Conservation (phyloP, 2,888 invertebrate species). For the Gasteruption jaculator region DNA sequence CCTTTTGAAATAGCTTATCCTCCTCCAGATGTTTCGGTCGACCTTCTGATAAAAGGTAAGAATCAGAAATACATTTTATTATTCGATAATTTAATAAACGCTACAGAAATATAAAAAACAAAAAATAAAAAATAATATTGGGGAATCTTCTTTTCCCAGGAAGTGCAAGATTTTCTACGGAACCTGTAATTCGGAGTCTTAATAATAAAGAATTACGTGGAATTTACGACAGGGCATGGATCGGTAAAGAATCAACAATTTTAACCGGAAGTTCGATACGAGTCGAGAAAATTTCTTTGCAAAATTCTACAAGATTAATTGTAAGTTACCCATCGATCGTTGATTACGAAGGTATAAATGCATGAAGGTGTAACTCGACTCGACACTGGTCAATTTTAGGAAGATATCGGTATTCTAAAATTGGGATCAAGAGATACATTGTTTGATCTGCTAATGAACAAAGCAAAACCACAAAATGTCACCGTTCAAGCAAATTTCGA, state of each 20-base stretch:
- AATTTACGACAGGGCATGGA: conserved; percentile 52
- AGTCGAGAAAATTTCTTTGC: conserved; percentile 41
- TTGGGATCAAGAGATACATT: conserved; percentile 18
- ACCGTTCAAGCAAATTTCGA: conserved; percentile 23
- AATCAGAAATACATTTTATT: conserved; percentile 6
- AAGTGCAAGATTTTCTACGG: conserved; percentile 47
- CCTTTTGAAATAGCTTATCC: conserved; percentile 23
- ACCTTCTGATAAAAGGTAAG: conserved; percentile 44
- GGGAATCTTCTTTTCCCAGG: too few species aligned
- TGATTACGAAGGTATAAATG: not conserved
- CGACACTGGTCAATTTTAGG: too few species aligned
- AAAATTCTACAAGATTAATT: conserved; percentile 35
- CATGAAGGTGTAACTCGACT: conserved; percentile 10
- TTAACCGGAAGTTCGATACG: conserved; percentile 35
- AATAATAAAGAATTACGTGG: conserved; percentile 46
- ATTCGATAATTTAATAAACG: conserved; percentile 13
- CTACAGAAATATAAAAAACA: conserved; percentile 27
- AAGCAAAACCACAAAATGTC: conserved; percentile 11
- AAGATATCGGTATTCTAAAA: conserved; percentile 52
- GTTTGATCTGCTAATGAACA: not conserved
- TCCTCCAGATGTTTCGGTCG: conserved; percentile 25
- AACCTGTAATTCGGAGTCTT: conserved; percentile 50
- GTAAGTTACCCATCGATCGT: conserved; percentile 32
- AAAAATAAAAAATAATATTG: too few species aligned
- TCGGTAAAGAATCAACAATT: conserved; percentile 45